Base-by-base conservation (phyloP, 2,113 vertebrate species). In the Ginglymostoma cirratum region DNA sequence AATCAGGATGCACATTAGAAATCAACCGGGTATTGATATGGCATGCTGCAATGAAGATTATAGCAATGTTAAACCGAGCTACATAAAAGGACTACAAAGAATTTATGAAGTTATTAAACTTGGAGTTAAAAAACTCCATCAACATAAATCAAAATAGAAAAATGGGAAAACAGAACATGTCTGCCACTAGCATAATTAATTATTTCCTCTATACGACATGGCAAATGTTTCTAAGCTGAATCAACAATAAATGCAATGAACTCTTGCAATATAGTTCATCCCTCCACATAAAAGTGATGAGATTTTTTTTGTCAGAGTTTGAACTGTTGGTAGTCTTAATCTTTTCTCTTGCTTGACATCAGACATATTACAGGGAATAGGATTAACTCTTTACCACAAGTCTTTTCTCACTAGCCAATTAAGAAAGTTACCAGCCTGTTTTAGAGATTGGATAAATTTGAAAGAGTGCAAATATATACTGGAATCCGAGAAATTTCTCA, bases 121-220 rank as follows among this genome's bases (percentile, higher is more conserved):
- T 55, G 85, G 48, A 52, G 48, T 48, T 48, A 48, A 48, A 2
- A 48, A n/a, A 89, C 27, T 89, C 86, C 24, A 87, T 45, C 48
- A 92, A 30, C 34, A 92, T n/a, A 61, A 65, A 61, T 15, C 55
- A 92, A 7, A n/a, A 92, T n/a, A 14, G n/a, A 61, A 92, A 92
- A 14, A 34, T 92, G 55, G 5, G 48, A 55, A 3, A 48, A 8
- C 30, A 55, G 45, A 27, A 34, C 65, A n/a, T 19, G 15, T 92
- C 55, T 90, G 87, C 52, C 87, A 90, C 87, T 61, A 34, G 87
- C 87, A 65, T n/a, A 92, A 92, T 65, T 92, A 92, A 92, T 61
- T 8, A 65, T 61, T 90, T 61, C 27, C 30, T 65, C n/a, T 92
- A n/a, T 14, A 92, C 34, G 15, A 65, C 52, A 92, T n/a, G 87